Evolutionary conservation across 2,888 invertebrate species (phyloP).

Genomic region (Aporophyla lueneburgensis): DNA sequence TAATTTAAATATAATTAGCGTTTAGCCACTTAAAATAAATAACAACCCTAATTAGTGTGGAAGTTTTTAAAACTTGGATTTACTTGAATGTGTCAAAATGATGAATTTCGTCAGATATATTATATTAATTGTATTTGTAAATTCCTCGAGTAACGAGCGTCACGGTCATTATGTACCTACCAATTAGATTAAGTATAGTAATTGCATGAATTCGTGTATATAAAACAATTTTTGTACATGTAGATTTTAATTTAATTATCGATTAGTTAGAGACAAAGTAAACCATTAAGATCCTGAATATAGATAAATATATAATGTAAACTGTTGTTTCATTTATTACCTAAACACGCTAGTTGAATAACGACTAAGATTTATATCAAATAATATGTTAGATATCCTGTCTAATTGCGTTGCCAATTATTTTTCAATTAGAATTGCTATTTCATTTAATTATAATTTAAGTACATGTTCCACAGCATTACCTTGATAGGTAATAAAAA

Average conservation of each 20-base stretch:
- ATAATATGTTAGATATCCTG: background rate
- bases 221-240: slow-evolving; percentile 90
- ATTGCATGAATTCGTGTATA: slow-evolving; percentile 88
- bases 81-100: slow-evolving; percentile 76
- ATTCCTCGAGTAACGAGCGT: slow-evolving; percentile 79
- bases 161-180: slow-evolving; percentile 81
- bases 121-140: slow-evolving; percentile 81
- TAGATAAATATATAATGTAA: slow-evolving; percentile 83
- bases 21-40: slow-evolving; percentile 74
- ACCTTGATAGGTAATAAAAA: background rate
- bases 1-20: slow-evolving; percentile 75
- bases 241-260: slow-evolving; percentile 89
- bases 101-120: slow-evolving; percentile 73
- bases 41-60: slow-evolving; percentile 68
- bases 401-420: background rate
- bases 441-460: background rate
- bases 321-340: slow-evolving; percentile 62
- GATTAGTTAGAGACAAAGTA: slow-evolving; percentile 88
- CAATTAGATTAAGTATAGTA: slow-evolving; percentile 83
- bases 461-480: background rate
- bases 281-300: slow-evolving; percentile 88
- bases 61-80: slow-evolving; percentile 75
- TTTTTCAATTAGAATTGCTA: background rate
- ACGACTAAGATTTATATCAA: background rate
- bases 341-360: background rate